Percentiles rank a stretch among this genome's conserved stretches.
Conservation (phyloP, 2,797 vertebrate genomes). For the Syngnathus rostellatus region DNA sequence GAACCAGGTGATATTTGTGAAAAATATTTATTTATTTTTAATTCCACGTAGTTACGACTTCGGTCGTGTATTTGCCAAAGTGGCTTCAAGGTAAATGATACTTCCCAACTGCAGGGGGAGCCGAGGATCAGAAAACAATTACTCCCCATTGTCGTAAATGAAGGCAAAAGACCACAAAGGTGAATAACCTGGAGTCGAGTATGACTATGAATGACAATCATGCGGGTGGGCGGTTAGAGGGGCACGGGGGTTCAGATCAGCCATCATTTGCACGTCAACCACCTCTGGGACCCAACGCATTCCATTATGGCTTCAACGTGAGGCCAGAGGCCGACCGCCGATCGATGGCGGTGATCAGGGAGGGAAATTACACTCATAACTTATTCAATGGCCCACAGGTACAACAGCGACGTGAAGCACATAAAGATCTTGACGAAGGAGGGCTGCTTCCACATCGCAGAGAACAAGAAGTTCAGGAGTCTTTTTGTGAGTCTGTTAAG, state of each 20-base stretch:
- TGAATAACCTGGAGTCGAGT: not conserved
- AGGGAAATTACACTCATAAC: conserved; percentile 89
- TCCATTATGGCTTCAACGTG: conserved; percentile 57
- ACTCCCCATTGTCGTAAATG: conserved; percentile 1
- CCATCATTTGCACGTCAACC: conserved; percentile 71
- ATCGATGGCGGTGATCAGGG: conserved; percentile 88
- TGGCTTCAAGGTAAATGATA: conserved; percentile 9
- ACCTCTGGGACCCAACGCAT: conserved; percentile 72
- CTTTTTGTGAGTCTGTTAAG: conserved; percentile 80
- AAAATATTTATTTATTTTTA: too few relatives aligned
- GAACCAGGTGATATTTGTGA: too few relatives aligned
- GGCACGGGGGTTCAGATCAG: conserved; percentile 19
- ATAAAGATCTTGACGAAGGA: conserved; percentile 98
- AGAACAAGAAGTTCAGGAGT: conserved; percentile 97
- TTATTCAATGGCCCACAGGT: conserved; percentile 90
- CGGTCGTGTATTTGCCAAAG: not conserved
- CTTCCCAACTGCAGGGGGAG: conserved; percentile 16
- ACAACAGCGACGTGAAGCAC: conserved; percentile 99
- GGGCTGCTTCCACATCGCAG: conserved; percentile 90
- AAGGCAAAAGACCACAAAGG: not conserved
- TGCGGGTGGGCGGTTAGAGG: conserved; percentile 10
- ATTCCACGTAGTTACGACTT: too few relatives aligned
- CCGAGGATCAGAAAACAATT: conserved; percentile 3
- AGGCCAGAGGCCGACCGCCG: conserved; percentile 62
- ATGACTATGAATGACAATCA: conserved; percentile 5